A percentile compares a stretch with the other conserved stretches of the same genome.
These are phyloP conservation scores for Drosophila birchii DNA, from an alignment of 2,888 invertebrate genomes.

Conservation along the genomic window DNA sequence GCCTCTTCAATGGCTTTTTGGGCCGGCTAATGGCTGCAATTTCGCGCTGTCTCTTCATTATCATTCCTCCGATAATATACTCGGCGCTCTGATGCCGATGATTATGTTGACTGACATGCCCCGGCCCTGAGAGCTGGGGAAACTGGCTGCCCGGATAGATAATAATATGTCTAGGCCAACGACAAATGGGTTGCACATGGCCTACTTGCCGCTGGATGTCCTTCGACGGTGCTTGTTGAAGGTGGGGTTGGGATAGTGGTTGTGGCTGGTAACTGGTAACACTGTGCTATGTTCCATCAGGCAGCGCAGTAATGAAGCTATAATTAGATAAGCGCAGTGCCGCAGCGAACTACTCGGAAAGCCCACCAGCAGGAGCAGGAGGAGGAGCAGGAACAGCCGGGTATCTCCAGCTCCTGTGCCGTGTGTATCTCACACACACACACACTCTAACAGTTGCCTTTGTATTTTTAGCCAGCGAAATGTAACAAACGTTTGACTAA, in stretches of 20 bases:
- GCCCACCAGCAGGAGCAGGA: slow-evolving; percentile 3
- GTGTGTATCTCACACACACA: slow-evolving; percentile 26
- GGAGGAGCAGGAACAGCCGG: not conserved
- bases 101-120: slow-evolving; percentile 42
- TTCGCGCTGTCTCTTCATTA: slow-evolving; percentile 41
- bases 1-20: slow-evolving; percentile 43
- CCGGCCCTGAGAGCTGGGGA: slow-evolving; percentile 29
- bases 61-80: slow-evolving; percentile 35
- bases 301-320: slow-evolving; percentile 75
- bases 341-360: slow-evolving; percentile 29
- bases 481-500: slow-evolving; percentile 67
- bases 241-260: not conserved
- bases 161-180: slow-evolving; percentile 50
- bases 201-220: slow-evolving; percentile 39
- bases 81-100: slow-evolving; percentile 31
- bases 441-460: slow-evolving; percentile 9
- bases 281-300: slow-evolving; percentile 57
- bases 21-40: slow-evolving; percentile 45
- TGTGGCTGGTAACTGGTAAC: slow-evolving; percentile 13
- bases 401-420: slow-evolving; percentile 8
- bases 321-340: slow-evolving; percentile 73
- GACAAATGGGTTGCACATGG: slow-evolving; percentile 42
- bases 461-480: slow-evolving; percentile 59
- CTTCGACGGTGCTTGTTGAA: slow-evolving; percentile 16
- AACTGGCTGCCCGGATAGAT: slow-evolving; percentile 39